Evolutionary conservation across 2,888 invertebrate species (phyloP).

Genomic region (Antitype chi): DNA sequence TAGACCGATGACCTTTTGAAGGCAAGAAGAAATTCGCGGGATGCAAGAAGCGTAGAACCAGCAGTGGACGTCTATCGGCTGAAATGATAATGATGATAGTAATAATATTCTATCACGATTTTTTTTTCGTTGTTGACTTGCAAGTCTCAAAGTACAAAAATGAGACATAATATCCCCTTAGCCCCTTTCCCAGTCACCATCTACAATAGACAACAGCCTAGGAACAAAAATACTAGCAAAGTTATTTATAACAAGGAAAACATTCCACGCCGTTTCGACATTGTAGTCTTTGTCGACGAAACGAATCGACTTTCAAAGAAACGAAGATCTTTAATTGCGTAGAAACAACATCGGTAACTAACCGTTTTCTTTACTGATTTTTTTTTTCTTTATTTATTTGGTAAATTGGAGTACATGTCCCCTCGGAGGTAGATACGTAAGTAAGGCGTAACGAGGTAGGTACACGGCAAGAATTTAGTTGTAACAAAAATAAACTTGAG

Average conservation of each 20-base stretch:
- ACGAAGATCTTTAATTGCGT: conserved; percentile 8
- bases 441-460: conserved; percentile 22
- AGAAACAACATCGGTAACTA: not conserved
- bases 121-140: not conserved
- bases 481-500: conserved; percentile 1
- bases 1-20: too few species aligned
- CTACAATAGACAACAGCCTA: not conserved
- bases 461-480: not conserved
- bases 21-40: too few species aligned
- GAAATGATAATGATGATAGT: too few species aligned
- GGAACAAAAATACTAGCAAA: not conserved
- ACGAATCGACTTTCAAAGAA: not conserved
- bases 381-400: conserved; percentile 29
- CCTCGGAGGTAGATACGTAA: conserved; percentile 5
- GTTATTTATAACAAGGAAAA: not conserved
- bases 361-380: not conserved
- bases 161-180: too few species aligned
- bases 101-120: too few species aligned
- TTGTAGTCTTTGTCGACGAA: not conserved
- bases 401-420: conserved; percentile 28
- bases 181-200: not conserved
- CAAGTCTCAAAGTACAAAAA: not conserved
- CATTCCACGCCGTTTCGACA: not conserved
- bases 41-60: too few species aligned
- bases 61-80: too few species aligned